Percentiles rank a stretch among this genome's conserved stretches.
Evolutionary conservation across 2,888 invertebrate genomes (phyloP).

Genomic region (Megamerina dolium): DNA sequence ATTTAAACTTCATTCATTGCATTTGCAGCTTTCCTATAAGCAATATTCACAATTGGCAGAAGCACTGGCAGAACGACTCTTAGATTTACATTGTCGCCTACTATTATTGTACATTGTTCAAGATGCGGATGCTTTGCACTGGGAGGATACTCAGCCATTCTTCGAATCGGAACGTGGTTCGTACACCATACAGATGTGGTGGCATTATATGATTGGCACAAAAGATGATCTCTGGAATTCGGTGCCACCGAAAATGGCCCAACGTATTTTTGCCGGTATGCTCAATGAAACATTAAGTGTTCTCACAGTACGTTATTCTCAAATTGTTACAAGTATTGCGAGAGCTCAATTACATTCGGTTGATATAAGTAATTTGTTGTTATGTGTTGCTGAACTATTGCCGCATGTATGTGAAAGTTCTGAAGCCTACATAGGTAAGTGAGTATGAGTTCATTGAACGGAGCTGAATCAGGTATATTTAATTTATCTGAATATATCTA

Average conservation of each 20-base stretch:
- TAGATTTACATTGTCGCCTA: conserved; percentile 74
- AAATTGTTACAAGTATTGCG: conserved; percentile 62
- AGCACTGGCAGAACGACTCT: conserved; percentile 72
- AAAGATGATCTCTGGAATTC: conserved; percentile 78
- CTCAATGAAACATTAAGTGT: conserved; percentile 79
- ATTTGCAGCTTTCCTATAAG: conserved; percentile 57
- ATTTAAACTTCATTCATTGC: not conserved
- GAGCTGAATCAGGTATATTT: too few relatives aligned
- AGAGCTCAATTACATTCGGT: conserved; percentile 59
- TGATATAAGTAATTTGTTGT: conserved; percentile 69
- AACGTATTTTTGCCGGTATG: conserved; percentile 78
- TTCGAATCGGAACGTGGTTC: conserved; percentile 72
- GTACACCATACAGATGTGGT: conserved; percentile 82
- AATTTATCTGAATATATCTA: too few relatives aligned
- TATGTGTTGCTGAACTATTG: conserved; percentile 68
- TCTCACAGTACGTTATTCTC: conserved; percentile 71
- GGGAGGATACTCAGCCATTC: conserved; percentile 62
- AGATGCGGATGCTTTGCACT: conserved; percentile 72
- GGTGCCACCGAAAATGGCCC: conserved; percentile 83
- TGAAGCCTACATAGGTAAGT: conserved; percentile 50
- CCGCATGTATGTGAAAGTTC: conserved; percentile 63
- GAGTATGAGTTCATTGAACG: not conserved
- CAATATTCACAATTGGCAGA: conserved; percentile 77
- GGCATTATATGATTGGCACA: conserved; percentile 76
- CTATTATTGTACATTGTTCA: conserved; percentile 74